A percentile compares a stretch with the other conserved stretches of the same genome.
These are phyloP conservation scores for Ferdinandea cuprea DNA, from an alignment of 2,888 invertebrate genomes.

Conservation along the genomic window DNA sequence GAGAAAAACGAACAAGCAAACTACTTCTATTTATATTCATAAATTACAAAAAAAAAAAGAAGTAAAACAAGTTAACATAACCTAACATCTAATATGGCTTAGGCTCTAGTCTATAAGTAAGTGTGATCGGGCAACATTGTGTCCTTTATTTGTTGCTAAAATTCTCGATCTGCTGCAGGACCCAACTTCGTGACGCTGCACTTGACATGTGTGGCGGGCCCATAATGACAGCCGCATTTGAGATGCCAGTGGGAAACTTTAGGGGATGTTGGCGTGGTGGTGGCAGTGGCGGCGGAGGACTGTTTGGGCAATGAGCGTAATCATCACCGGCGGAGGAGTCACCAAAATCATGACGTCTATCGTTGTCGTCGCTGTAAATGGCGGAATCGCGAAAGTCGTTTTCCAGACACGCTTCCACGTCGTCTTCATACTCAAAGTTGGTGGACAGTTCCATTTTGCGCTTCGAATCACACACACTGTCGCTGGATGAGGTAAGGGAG, in stretches of 20 bases:
- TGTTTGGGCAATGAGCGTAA: conserved; percentile 75
- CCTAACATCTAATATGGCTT: conserved; percentile 63
- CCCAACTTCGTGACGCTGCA: conserved; percentile 81
- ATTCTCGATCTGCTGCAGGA: conserved; percentile 82
- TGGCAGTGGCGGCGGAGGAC: conserved; percentile 79
- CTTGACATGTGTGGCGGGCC: conserved; percentile 79
- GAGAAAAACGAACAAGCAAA: neutral
- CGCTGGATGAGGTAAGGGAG: conserved; percentile 82
- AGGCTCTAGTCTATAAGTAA: conserved; percentile 55
- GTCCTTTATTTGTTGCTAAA: conserved; percentile 81
- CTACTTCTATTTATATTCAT: conserved; percentile 28
- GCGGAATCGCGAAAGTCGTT: conserved; percentile 92
- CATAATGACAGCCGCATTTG: conserved; percentile 76
- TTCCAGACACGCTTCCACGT: conserved; percentile 87
- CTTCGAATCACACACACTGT: conserved; percentile 80
- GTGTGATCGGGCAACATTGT: conserved; percentile 3
- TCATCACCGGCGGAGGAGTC: conserved; percentile 69
- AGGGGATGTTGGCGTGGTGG: conserved; percentile 75
- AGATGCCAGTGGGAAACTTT: conserved; percentile 76
- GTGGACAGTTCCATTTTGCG: conserved; percentile 77
- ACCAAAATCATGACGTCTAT: conserved; percentile 78
- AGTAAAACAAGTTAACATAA: conserved; percentile 67
- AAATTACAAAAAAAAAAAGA: conserved; percentile 58
- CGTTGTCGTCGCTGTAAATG: conserved; percentile 89
- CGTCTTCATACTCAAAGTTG: conserved; percentile 90